A percentile compares a stretch with the other conserved stretches of the same genome.
phyloP scores from a whole-genome alignment of 53 echinoderm and acorn worm species.

The Hippasteria phrygiana region DNA sequence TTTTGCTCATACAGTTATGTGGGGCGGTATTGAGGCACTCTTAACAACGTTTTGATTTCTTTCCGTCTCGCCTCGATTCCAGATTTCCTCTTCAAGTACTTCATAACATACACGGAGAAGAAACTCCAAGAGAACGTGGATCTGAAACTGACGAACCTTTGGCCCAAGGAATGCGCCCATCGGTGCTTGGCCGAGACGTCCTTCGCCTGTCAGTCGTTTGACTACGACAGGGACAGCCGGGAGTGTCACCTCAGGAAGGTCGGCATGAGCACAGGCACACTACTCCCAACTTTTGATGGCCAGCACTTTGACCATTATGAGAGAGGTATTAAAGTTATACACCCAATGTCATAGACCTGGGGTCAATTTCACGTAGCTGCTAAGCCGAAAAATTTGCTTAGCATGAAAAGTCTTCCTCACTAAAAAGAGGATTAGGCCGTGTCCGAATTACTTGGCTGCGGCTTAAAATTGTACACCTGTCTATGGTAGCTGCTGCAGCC shows the following conservation, averaged over 20 bases:
- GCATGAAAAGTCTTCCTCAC: too few species aligned
- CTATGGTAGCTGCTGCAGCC: too few species aligned
- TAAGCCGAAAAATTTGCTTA: too few species aligned
- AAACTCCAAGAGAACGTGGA: conserved; percentile 63
- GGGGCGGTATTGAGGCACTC: too few species aligned
- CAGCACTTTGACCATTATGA: conserved; percentile 73
- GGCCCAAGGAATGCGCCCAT: conserved; percentile 84
- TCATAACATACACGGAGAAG: conserved; percentile 69
- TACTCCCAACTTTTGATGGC: conserved; percentile 50
- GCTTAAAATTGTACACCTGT: too few species aligned
- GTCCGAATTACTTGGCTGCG: too few species aligned
- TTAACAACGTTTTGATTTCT: too few species aligned
- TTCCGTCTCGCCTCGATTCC: too few species aligned
- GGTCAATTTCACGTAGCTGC: too few species aligned
- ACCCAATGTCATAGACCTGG: background rate
- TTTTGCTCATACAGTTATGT: too few species aligned
- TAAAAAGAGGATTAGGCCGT: background rate
- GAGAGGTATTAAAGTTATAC: conserved; percentile 70
- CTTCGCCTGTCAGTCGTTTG: conserved; percentile 84
- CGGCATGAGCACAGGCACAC: conserved; percentile 64
- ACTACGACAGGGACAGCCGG: conserved; percentile 71
- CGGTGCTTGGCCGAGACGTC: conserved; percentile 60
- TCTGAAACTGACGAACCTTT: conserved; percentile 43
- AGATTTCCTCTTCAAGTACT: conserved; percentile 72
- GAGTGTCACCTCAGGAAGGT: conserved; percentile 65